A percentile compares a stretch with the other conserved stretches of the same genome.
phyloP scores from a whole-genome alignment of 2,888 invertebrate genomes.

The Lochmaea capreae region DNA sequence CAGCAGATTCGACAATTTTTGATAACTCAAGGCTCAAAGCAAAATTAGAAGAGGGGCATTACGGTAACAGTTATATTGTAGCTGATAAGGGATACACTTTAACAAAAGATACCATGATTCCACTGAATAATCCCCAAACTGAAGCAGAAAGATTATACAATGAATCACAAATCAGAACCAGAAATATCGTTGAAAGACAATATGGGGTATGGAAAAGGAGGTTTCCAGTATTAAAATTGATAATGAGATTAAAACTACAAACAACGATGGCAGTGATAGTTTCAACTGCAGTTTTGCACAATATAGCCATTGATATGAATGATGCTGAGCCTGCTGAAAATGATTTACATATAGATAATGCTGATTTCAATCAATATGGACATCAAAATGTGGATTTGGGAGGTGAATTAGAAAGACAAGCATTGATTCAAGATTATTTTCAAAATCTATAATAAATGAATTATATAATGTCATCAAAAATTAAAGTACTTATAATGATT shows the following conservation, averaged over 20 bases:
- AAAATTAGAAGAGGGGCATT: too few relatives aligned
- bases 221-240: conserved; percentile 16
- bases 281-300: conserved; percentile 13
- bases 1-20: too few relatives aligned
- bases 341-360: neutral
- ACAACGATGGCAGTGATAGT: conserved; percentile 10
- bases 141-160: too few relatives aligned
- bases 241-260: conserved; percentile 5
- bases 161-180: too few relatives aligned
- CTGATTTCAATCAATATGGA: neutral
- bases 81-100: neutral
- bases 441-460: conserved; percentile 1
- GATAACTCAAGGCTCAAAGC: too few relatives aligned
- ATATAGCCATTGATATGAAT: conserved; percentile 5
- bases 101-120: neutral
- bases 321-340: neutral
- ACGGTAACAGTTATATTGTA: too few relatives aligned
- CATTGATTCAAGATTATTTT: conserved; percentile 11
- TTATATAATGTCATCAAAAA: neutral
- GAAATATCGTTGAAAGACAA: too few relatives aligned
- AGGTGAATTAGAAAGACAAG: conserved; percentile 5
- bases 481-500: neutral
- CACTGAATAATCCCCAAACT: too few relatives aligned
- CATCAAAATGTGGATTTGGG: neutral
- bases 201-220: neutral